phyloP scores from a whole-genome alignment of 2,797 vertebrate genomes.

The Lepidocolaptes lacrymiger region DNA sequence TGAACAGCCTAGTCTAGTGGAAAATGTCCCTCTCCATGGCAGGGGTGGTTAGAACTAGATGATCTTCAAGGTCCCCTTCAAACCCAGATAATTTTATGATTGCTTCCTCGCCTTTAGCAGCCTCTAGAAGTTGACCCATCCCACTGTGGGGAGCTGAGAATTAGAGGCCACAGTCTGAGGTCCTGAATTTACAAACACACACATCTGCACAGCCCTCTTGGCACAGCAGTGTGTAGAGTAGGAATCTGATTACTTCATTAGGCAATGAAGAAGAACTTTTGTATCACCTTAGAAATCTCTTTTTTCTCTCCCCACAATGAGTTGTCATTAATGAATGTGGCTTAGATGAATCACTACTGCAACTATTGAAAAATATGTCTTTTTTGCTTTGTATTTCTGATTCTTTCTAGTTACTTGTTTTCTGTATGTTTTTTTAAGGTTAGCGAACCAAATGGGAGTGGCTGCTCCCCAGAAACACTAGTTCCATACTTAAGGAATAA shows the following conservation, averaged over 20 bases:
- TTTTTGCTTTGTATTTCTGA: background rate
- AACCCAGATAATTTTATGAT: background rate
- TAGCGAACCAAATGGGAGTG: background rate
- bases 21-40: background rate
- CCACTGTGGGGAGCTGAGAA: background rate
- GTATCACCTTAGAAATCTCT: background rate
- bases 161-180: background rate
- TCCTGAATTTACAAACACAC: background rate
- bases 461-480: background rate
- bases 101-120: background rate
- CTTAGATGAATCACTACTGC: background rate
- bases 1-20: background rate
- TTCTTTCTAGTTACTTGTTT: background rate
- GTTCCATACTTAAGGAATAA: background rate
- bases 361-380: rapidly evolving
- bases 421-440: background rate
- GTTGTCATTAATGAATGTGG: background rate
- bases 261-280: background rate
- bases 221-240: background rate
- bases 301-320: background rate
- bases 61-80: background rate
- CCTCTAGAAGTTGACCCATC: background rate
- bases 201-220: background rate
- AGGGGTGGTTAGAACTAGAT: background rate
- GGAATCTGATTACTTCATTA: background rate